Conservation (phyloP, 2,888 invertebrate genomes). For the Chymomyza procnemis region DNA sequence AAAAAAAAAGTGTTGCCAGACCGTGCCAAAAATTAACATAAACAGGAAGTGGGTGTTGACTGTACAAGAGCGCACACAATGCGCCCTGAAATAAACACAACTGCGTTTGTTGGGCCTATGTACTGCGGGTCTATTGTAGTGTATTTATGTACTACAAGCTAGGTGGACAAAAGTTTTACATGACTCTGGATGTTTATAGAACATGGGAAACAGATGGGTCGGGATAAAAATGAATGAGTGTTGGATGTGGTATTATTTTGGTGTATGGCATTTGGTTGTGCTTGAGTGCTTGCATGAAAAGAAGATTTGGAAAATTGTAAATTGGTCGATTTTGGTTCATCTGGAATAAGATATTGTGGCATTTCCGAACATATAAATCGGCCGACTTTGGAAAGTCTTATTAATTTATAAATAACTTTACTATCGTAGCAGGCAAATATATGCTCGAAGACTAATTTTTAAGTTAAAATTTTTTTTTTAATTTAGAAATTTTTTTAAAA, state of each 20-base stretch:
- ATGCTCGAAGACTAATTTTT: too few species aligned
- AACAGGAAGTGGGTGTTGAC: conserved; percentile 73
- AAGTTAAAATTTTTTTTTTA: too few species aligned
- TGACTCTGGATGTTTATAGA: neutral
- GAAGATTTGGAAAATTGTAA: neutral
- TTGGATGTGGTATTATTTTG: neutral
- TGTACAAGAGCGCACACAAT: conserved; percentile 31
- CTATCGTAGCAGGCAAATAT: too few species aligned
- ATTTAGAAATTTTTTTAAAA: too few species aligned
- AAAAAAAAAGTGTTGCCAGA: conserved; percentile 57
- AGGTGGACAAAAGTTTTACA: conserved; percentile 28
- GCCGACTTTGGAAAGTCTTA: too few species aligned
- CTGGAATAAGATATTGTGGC: too few species aligned
- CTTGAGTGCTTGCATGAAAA: too few species aligned
- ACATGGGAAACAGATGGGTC: conserved; percentile 28
- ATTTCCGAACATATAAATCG: too few species aligned
- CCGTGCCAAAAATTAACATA: conserved; percentile 64
- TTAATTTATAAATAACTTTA: too few species aligned
- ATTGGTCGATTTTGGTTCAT: too few species aligned
- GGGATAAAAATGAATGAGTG: neutral
- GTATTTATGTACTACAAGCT: neutral
- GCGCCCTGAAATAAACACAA: conserved; percentile 40
- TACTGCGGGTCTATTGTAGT: neutral
- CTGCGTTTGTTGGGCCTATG: conserved; percentile 7
- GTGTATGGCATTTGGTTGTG: neutral